These are phyloP conservation scores for Protosalanx chinensis DNA, from an alignment of 2,797 vertebrate genomes.

Conservation along the genomic window DNA sequence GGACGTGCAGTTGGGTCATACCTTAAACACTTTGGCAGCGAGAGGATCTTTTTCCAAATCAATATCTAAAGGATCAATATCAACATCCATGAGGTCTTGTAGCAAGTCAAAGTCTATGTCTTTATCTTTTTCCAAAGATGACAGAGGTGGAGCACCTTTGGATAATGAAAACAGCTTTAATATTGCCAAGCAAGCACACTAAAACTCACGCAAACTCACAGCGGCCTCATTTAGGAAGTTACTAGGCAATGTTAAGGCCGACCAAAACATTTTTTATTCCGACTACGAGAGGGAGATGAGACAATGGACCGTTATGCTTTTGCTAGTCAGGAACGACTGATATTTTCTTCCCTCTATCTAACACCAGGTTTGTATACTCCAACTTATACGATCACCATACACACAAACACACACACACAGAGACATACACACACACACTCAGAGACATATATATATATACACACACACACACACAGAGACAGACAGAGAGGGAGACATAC, in stretches of 20 bases:
- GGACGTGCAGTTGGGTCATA: constrained; percentile 60
- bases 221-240: constrained; percentile 39
- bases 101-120: constrained; percentile 99
- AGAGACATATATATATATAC: no score
- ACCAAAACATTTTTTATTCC: constrained; percentile 24
- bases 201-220: constrained; percentile 46
- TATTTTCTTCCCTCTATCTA: no score
- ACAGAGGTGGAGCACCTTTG: constrained; percentile 92
- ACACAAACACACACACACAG: no score
- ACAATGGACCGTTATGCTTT: constrained; percentile 22
- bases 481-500: no score
- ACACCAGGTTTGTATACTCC: no score
- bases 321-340: not conserved
- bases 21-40: constrained; percentile 99
- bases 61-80: constrained; percentile 99
- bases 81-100: constrained; percentile 99
- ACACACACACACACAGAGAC: no score
- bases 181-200: constrained; percentile 63
- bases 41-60: constrained; percentile 99
- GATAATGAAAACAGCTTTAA: constrained; percentile 80
- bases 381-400: not conserved
- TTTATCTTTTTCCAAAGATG: constrained; percentile 99
- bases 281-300: constrained; percentile 24
- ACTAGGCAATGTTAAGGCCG: constrained; percentile 58
- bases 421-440: no score